phyloP scores from a whole-genome alignment of 2,888 invertebrate genomes.

The Orthonevra nobilis region DNA sequence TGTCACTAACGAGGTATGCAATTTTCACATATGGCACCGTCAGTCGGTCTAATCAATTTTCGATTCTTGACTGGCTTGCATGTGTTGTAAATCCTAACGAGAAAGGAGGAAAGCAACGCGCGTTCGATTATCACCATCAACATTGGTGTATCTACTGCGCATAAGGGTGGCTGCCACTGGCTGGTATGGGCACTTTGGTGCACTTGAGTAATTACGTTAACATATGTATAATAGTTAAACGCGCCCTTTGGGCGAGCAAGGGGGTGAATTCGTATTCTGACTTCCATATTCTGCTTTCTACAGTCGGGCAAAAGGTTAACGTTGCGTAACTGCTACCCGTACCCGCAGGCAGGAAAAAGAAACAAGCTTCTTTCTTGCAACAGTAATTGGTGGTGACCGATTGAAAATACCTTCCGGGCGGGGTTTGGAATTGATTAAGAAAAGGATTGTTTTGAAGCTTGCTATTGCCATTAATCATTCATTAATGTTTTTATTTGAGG shows the following conservation, averaged over 20 bases:
- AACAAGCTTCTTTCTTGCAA: constrained; percentile 32
- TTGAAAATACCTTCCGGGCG: constrained; percentile 57
- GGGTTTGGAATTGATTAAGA: constrained; percentile 44
- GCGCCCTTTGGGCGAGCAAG: constrained; percentile 52
- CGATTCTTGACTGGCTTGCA: constrained; percentile 48
- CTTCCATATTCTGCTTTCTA: not conserved
- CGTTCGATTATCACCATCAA: constrained; percentile 44
- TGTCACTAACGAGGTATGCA: constrained; percentile 24
- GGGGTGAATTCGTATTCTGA: constrained; percentile 17
- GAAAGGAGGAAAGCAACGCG: constrained; percentile 16
- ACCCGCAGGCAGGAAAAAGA: constrained; percentile 40
- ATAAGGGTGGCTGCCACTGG: constrained; percentile 34
- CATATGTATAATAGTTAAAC: constrained; percentile 69
- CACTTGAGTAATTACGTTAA: constrained; percentile 68
- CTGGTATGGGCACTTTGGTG: constrained; percentile 22
- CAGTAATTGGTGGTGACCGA: constrained; percentile 56
- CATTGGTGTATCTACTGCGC: not conserved
- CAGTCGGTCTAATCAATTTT: constrained; percentile 68
- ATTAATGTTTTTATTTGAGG: constrained; percentile 32
- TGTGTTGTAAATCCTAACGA: constrained; percentile 47
- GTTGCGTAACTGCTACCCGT: constrained; percentile 48
- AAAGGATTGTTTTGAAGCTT: constrained; percentile 48
- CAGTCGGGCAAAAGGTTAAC: constrained; percentile 49
- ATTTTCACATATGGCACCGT: constrained; percentile 64
- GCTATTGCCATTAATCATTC: constrained; percentile 32